phyloP scores from a whole-genome alignment of 2,888 invertebrate species.

The Rotaria macrura region DNA sequence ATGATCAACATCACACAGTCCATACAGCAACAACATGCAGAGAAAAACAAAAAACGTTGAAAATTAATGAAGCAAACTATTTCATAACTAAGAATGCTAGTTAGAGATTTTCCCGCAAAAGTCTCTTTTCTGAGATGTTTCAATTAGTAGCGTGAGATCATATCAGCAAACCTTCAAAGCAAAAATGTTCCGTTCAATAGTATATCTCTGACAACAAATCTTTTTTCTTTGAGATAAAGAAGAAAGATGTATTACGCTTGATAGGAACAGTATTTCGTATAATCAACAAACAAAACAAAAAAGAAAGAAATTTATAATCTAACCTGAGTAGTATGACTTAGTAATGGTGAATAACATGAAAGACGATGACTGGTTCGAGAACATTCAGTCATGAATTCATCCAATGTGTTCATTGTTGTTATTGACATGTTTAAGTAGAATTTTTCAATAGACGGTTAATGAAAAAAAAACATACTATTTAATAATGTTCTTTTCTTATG shows the following conservation, averaged over 20 bases:
- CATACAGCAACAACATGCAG: neutral
- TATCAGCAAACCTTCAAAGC: too few relatives aligned
- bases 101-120: neutral
- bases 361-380: neutral
- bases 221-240: too few relatives aligned
- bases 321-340: neutral
- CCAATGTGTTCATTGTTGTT: neutral
- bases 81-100: neutral
- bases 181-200: too few relatives aligned
- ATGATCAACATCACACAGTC: neutral
- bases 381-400: neutral
- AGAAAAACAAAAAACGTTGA: neutral
- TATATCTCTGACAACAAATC: neutral
- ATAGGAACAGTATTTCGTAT: too few relatives aligned
- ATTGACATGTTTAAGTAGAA: neutral
- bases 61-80: neutral
- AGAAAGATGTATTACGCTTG: too few relatives aligned
- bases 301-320: neutral
- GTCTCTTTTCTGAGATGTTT: neutral
- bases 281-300: neutral
- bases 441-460: neutral
- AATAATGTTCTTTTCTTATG: neutral
- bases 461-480: neutral
- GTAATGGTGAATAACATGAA: slow-evolving; percentile 19
- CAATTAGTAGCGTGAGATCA: neutral